Conservation (phyloP, 2,797 vertebrate genomes). For the Microhierax caerulescens region DNA sequence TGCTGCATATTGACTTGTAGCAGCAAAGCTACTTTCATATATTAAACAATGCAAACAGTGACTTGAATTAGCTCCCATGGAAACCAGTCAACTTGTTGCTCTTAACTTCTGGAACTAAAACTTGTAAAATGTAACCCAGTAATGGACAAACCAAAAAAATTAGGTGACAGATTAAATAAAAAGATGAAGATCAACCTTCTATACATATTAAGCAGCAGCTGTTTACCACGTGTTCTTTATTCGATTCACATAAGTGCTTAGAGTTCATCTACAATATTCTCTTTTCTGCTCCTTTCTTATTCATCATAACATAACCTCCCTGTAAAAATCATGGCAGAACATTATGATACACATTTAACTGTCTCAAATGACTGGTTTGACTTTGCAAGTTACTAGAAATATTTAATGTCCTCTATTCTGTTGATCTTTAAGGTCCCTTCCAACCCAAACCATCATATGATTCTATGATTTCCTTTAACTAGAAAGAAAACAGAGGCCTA, state of each 20-base stretch:
- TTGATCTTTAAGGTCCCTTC: too few relatives aligned
- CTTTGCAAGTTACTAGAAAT: not conserved
- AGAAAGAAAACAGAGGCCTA: not conserved
- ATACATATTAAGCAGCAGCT: not conserved
- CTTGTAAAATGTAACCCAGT: conserved; percentile 13
- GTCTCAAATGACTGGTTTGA: not conserved
- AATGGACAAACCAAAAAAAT: not conserved
- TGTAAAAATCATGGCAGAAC: not conserved
- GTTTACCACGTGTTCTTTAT: not conserved
- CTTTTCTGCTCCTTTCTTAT: not conserved
- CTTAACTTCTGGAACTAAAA: conserved; percentile 9
- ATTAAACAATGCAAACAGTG: conserved; percentile 22
- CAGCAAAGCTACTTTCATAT: not conserved
- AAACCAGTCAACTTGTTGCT: conserved; percentile 50
- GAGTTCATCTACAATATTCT: not conserved
- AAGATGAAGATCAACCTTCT: not conserved
- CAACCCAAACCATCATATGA: too few relatives aligned
- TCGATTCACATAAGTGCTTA: not conserved
- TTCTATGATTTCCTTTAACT: not conserved
- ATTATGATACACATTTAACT: not conserved
- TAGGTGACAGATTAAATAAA: not conserved
- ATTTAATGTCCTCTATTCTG: not conserved
- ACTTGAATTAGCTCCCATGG: conserved; percentile 62
- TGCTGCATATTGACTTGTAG: not conserved
- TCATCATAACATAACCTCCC: not conserved